These are phyloP conservation scores for Nerophis ophidion DNA, from an alignment of 2,113 vertebrate species.

Conservation along the genomic window DNA sequence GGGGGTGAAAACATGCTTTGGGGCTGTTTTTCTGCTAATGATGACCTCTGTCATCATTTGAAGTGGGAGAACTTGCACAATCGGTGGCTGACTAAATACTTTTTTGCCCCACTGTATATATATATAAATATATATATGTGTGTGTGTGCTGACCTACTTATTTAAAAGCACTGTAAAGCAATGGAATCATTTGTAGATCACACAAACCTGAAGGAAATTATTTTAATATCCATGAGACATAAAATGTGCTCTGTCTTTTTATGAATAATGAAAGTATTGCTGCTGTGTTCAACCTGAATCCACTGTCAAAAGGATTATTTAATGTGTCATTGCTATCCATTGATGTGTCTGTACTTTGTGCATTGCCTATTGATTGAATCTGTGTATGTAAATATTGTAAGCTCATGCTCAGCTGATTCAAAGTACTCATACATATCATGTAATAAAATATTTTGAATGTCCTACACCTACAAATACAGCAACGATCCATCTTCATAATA, in stretches of 20 bases:
- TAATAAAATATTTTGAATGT: neutral
- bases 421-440: neutral
- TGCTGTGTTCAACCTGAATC: neutral
- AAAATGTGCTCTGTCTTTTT: neutral
- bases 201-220: conserved; percentile 5
- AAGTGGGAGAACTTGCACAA: too few relatives aligned
- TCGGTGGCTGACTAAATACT: too few relatives aligned
- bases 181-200: neutral
- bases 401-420: neutral
- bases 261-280: neutral
- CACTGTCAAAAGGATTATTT: neutral
- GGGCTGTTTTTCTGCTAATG: too few relatives aligned
- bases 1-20: too few relatives aligned
- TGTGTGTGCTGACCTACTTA: neutral
- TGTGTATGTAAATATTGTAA: neutral
- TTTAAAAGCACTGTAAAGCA: conserved; percentile 1
- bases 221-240: neutral
- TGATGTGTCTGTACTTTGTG: neutral
- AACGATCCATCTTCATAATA: neutral
- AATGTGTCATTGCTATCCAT: neutral
- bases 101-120: too few relatives aligned
- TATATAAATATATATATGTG: too few relatives aligned
- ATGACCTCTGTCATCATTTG: too few relatives aligned
- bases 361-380: too few relatives aligned
- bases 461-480: neutral